phyloP scores from a whole-genome alignment of 35 echinoderm and acorn worm genomes.

The Heliocidaris tuberculata region DNA sequence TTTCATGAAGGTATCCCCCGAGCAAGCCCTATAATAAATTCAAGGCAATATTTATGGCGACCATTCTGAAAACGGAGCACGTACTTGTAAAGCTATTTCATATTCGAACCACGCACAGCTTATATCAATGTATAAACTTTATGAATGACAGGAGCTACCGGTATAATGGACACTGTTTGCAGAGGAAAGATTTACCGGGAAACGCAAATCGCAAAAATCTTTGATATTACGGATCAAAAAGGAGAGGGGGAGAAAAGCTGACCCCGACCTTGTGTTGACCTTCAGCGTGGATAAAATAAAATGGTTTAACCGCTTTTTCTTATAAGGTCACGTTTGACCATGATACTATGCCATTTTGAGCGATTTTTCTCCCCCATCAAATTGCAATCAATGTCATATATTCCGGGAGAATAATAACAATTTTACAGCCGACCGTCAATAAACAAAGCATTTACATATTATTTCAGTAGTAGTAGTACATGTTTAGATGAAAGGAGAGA shows the following conservation, averaged over 20 bases:
- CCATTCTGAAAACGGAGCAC: neutral
- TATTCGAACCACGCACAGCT: neutral
- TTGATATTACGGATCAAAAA: neutral
- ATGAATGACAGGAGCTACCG: neutral
- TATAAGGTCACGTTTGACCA: neutral
- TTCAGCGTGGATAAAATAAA: neutral
- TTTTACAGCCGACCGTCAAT: neutral
- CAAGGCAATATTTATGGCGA: neutral
- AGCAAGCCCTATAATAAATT: neutral
- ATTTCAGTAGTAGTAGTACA: neutral
- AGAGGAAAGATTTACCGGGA: neutral
- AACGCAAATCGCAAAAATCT: neutral
- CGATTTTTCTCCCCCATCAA: slow-evolving; percentile 13
- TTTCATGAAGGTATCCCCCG: neutral
- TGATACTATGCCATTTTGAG: neutral
- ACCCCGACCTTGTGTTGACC: neutral
- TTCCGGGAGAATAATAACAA: neutral
- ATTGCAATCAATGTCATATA: neutral
- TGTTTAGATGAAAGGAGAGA: neutral
- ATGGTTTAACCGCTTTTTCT: neutral
- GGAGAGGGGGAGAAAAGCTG: neutral
- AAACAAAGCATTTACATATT: neutral
- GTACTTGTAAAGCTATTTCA: neutral
- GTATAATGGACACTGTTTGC: neutral
- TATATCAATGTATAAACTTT: neutral